These are phyloP conservation scores for Himalopsyche anomala DNA, from an alignment of 2,888 invertebrate species.

Conservation along the genomic window DNA sequence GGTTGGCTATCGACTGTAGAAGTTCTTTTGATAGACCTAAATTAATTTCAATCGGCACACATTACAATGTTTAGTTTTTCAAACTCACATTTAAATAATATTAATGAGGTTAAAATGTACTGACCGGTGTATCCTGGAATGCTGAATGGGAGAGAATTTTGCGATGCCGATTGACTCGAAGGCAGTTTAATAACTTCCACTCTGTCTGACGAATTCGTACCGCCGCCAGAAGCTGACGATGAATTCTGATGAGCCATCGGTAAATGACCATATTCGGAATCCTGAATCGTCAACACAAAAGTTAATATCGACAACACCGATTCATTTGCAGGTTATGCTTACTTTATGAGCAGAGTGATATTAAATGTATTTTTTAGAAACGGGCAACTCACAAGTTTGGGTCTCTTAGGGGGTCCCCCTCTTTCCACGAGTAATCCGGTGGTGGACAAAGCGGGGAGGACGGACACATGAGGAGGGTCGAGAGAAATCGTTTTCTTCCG, in stretches of 20 bases:
- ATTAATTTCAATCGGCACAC: neutral
- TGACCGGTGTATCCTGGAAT: conserved; percentile 72
- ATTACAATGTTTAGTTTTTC: neutral
- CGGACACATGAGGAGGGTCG: conserved; percentile 81
- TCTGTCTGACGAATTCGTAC: conserved; percentile 77
- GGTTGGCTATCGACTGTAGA: conserved; percentile 76
- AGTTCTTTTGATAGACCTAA: conserved; percentile 75
- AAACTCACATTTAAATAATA: neutral
- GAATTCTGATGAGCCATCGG: conserved; percentile 66
- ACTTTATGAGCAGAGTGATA: too few relatives aligned
- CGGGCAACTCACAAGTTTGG: conserved; percentile 71
- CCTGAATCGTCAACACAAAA: conserved; percentile 28
- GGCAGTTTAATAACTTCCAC: conserved; percentile 90
- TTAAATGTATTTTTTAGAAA: neutral
- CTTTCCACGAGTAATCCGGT: conserved; percentile 63
- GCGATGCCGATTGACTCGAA: conserved; percentile 78
- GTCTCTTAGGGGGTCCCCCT: conserved; percentile 72
- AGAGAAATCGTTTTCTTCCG: conserved; percentile 92
- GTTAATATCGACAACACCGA: neutral
- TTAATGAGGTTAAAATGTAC: neutral
- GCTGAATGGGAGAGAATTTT: conserved; percentile 75
- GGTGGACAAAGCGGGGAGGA: conserved; percentile 70
- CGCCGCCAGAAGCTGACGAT: conserved; percentile 67
- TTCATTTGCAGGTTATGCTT: neutral
- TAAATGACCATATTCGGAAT: conserved; percentile 62